These are phyloP conservation scores for Calyptomena viridis DNA, from an alignment of 2,113 vertebrate genomes.

Conservation along the genomic window DNA sequence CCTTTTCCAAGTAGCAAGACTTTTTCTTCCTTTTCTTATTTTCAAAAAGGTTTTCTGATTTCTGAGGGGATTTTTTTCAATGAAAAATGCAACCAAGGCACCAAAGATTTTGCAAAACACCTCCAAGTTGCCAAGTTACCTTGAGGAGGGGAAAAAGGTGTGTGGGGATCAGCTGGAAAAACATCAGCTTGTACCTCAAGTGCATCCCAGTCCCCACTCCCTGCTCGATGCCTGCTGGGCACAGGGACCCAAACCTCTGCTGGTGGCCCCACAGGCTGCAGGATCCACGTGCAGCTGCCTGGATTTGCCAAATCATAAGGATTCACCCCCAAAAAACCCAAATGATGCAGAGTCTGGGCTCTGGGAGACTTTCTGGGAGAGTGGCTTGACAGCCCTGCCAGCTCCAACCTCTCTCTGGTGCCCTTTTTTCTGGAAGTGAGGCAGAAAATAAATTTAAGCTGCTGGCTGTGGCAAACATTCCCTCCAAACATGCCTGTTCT, in stretches of 20 bases:
- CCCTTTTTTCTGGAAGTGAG: constrained; percentile 5
- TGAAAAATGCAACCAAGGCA: not conserved
- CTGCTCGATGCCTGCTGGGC: not conserved
- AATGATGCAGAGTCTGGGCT: not conserved
- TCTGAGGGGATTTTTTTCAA: not conserved
- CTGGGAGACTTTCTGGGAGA: not conserved
- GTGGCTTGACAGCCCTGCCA: not conserved
- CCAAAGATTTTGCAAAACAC: not conserved
- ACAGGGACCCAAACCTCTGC: not conserved
- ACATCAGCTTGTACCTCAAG: not conserved
- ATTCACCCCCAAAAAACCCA: not conserved
- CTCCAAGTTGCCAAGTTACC: not conserved
- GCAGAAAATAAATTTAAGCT: constrained; percentile 19
- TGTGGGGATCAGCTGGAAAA: not conserved
- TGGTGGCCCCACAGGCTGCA: not conserved
- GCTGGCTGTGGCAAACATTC: constrained; percentile 4
- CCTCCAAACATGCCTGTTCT: constrained; percentile 41
- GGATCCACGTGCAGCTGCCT: not conserved
- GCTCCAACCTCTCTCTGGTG: not conserved
- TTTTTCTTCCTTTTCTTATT: not conserved
- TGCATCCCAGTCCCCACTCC: not conserved
- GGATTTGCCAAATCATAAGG: not conserved
- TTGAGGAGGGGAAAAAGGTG: not conserved
- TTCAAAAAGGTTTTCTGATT: not conserved
- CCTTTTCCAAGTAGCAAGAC: fast-evolving